These are phyloP conservation scores for Pelobates fuscus DNA, from an alignment of 2,113 vertebrate species.

Conservation along the genomic window DNA sequence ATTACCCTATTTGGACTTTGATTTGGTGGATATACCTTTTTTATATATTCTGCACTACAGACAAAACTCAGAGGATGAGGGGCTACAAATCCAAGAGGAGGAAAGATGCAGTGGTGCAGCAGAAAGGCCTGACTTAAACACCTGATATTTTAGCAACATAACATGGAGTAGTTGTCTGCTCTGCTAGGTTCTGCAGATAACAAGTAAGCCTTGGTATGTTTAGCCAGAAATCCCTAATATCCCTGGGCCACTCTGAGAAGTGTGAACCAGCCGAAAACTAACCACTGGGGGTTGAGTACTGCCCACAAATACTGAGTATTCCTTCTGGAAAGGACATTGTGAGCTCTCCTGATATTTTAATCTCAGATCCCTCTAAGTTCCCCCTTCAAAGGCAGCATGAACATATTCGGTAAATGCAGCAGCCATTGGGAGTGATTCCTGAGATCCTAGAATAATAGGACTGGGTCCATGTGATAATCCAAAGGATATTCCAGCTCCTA, in stretches of 20 bases:
- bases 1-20: no score
- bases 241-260: constrained; percentile 85
- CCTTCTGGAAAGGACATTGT: constrained; percentile 96
- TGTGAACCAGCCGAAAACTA: constrained; percentile 86
- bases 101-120: constrained; percentile 83
- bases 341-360: constrained; percentile 90
- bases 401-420: constrained; percentile 91
- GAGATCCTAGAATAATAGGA: constrained; percentile 85
- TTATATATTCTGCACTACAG: no score
- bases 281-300: constrained; percentile 80
- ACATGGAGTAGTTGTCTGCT: constrained; percentile 85
- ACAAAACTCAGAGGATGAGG: constrained; percentile 76
- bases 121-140: constrained; percentile 79
- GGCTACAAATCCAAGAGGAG: constrained; percentile 81
- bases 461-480: constrained; percentile 88
- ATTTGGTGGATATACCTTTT: no score
- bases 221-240: constrained; percentile 91
- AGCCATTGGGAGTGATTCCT: constrained; percentile 88
- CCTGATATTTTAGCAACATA: constrained; percentile 91
- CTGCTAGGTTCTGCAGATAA: constrained; percentile 84
- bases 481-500: constrained; percentile 62
- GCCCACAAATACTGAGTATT: constrained; percentile 82
- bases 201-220: constrained; percentile 88
- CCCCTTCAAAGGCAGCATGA: constrained; percentile 89
- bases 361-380: constrained; percentile 85